A percentile compares a stretch with the other conserved stretches of the same genome.
Evolutionary conservation across 1,140 invertebrate genomes (phyloP).

Genomic region (Ips nitidus): DNA sequence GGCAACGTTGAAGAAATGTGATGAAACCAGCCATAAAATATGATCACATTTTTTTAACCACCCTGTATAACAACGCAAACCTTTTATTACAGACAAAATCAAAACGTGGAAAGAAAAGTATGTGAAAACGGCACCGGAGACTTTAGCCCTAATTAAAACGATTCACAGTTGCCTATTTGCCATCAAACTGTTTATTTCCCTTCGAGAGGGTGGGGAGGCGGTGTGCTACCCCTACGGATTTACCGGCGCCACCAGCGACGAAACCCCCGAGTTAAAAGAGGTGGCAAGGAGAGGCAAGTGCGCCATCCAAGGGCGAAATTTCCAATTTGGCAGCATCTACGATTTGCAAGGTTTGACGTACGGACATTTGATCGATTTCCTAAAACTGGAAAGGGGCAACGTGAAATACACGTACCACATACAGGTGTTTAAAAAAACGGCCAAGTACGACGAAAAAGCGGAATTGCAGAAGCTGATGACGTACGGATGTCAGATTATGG

Average conservation of each 20-base stretch:
- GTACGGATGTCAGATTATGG: slow-evolving; percentile 33
- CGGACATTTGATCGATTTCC: slow-evolving; percentile 33
- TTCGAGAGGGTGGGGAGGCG: slow-evolving; percentile 32
- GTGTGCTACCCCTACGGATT: slow-evolving; percentile 37
- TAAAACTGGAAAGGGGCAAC: slow-evolving; percentile 19
- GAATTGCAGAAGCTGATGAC: slow-evolving; percentile 23
- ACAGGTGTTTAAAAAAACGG: slow-evolving; percentile 21
- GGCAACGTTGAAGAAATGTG: too few species aligned
- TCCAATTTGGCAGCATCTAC: slow-evolving; percentile 27
- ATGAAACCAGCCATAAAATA: too few species aligned
- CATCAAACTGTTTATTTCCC: slow-evolving; percentile 34
- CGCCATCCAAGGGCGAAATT: slow-evolving; percentile 17
- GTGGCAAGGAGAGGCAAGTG: slow-evolving; percentile 29
- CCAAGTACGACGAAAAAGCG: slow-evolving; percentile 17
- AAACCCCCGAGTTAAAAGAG: slow-evolving; percentile 20
- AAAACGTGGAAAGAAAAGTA: slow-evolving; percentile 37
- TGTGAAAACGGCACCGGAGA: slow-evolving; percentile 18
- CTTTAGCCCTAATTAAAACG: slow-evolving; percentile 15
- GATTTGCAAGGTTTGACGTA: slow-evolving; percentile 33
- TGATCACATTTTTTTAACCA: too few species aligned
- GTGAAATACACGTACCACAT: slow-evolving; percentile 35
- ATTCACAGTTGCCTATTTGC: slow-evolving; percentile 20
- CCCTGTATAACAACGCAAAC: not conserved
- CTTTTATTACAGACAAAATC: slow-evolving; percentile 30
- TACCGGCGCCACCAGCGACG: slow-evolving; percentile 10